Percentiles rank a stretch among this genome's conserved stretches.
These are phyloP conservation scores for Limosa lapponica DNA, from an alignment of 2,797 vertebrate species.

Conservation along the genomic window DNA sequence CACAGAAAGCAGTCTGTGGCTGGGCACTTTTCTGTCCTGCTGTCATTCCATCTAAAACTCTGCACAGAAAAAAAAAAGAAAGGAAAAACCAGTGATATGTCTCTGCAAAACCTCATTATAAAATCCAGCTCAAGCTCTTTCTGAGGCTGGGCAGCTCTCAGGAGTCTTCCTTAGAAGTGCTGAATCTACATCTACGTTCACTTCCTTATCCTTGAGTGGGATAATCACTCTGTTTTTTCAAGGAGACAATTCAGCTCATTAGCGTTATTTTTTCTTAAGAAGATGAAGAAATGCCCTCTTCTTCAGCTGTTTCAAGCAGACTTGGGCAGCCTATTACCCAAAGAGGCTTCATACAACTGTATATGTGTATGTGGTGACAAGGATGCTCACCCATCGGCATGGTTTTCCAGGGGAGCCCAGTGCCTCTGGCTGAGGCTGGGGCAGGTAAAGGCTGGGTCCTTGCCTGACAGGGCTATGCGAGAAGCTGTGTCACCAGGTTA, in stretches of 20 bases:
- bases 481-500: background rate
- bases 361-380: fast-evolving
- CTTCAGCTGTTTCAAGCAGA: background rate
- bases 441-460: background rate
- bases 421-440: background rate
- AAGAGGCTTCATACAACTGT: fast-evolving
- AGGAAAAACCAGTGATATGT: background rate
- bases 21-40: background rate
- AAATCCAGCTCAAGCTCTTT: background rate
- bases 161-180: background rate
- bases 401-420: background rate
- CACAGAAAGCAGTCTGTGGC: background rate
- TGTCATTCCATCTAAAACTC: background rate
- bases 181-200: background rate
- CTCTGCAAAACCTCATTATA: background rate
- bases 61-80: background rate
- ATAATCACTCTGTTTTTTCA: background rate
- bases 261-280: background rate
- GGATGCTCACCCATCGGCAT: no score
- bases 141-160: background rate
- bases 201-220: background rate
- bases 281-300: background rate
- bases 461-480: background rate
- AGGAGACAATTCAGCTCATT: slow-evolving; percentile 1
- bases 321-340: background rate